These are phyloP conservation scores for Bicyclus anynana DNA, from an alignment of 1,140 invertebrate genomes.

Conservation along the genomic window DNA sequence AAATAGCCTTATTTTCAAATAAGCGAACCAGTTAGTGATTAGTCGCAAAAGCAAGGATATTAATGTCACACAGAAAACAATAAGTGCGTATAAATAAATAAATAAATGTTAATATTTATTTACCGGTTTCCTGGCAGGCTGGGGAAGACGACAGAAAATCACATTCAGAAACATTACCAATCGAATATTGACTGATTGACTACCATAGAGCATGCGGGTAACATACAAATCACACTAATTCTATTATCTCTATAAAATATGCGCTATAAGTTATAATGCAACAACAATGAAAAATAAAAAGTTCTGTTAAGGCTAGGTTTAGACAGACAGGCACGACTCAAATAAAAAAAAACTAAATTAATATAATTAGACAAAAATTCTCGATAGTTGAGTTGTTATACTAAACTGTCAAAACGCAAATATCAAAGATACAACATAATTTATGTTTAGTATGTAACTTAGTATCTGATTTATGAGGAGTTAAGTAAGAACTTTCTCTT, in stretches of 20 bases:
- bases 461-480: no score
- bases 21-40: background rate
- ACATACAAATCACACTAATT: constrained; percentile 33
- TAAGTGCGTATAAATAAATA: background rate
- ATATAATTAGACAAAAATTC: no score
- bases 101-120: constrained; percentile 17
- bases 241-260: constrained; percentile 34
- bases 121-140: constrained; percentile 75
- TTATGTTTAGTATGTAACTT: no score
- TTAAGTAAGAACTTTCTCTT: no score
- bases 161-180: constrained; percentile 74
- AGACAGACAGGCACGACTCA: no score
- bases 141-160: constrained; percentile 70
- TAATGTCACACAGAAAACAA: background rate
- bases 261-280: constrained; percentile 45
- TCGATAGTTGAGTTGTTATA: no score
- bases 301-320: constrained; percentile 38
- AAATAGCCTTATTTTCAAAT: background rate
- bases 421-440: no score
- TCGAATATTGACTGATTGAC: constrained; percentile 50
- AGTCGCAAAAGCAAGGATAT: background rate
- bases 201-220: constrained; percentile 41
- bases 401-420: no score
- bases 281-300: constrained; percentile 49
- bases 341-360: no score